Evolutionary conservation across 1,140 invertebrate genomes (phyloP).

Genomic region (Carcinoscorpius rotundicauda): DNA sequence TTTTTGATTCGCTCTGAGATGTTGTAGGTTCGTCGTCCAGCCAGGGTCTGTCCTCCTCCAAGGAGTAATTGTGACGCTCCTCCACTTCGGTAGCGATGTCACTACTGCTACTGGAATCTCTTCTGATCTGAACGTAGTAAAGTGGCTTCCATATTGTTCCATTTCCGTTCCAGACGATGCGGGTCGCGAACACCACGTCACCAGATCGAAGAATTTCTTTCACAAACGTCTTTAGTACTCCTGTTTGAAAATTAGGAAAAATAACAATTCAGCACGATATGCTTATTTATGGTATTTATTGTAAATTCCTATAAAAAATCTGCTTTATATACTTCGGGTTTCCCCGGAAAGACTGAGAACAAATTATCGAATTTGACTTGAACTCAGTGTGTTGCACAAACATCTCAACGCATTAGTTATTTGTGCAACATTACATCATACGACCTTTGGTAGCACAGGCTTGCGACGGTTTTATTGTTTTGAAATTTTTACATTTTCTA

Average conservation of each 20-base stretch:
- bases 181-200: slow-evolving; percentile 8
- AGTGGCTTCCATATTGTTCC: slow-evolving; percentile 11
- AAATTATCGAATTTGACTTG: too few species aligned
- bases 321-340: too few species aligned
- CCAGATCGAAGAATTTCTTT: slow-evolving; percentile 15
- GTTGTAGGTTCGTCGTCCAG: slow-evolving; percentile 29
- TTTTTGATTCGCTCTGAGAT: slow-evolving; percentile 33
- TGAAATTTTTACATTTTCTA: too few species aligned
- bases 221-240: slow-evolving; percentile 13
- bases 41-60: background rate
- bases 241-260: slow-evolving; percentile 8
- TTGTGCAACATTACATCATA: too few species aligned
- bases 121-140: slow-evolving; percentile 8
- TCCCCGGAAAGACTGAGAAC: too few species aligned
- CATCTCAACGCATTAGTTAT: too few species aligned
- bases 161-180: slow-evolving; percentile 12
- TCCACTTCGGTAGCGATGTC: background rate
- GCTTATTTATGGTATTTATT: too few species aligned
- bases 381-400: too few species aligned
- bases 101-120: background rate
- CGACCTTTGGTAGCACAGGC: too few species aligned
- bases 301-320: too few species aligned
- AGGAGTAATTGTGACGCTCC: background rate
- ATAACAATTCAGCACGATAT: too few species aligned
- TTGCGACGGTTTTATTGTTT: too few species aligned